phyloP scores from a whole-genome alignment of 2,888 invertebrate genomes.

The Dastarcus helophoroides region DNA sequence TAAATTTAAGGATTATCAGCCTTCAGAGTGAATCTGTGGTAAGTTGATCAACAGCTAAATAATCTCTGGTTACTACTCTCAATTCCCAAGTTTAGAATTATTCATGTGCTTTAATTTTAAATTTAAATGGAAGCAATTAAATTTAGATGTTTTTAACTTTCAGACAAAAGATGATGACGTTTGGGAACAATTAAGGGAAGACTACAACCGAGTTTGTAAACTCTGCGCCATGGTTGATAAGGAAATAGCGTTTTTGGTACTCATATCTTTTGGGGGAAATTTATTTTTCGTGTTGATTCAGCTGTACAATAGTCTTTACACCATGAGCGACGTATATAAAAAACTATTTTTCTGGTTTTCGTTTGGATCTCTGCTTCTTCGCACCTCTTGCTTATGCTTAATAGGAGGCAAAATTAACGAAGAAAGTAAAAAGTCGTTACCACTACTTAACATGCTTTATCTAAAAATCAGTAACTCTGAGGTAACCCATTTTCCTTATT shows the following conservation, averaged over 20 bases:
- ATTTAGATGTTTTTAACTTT: too few species aligned
- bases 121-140: too few species aligned
- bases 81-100: too few species aligned
- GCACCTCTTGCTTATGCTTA: conserved; percentile 35
- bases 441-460: too few species aligned
- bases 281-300: conserved; percentile 12
- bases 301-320: conserved; percentile 27
- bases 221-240: conserved; percentile 7
- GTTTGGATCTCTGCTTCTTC: conserved; percentile 8
- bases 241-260: conserved; percentile 8
- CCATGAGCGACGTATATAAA: conserved; percentile 10
- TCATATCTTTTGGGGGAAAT: conserved; percentile 11
- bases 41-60: too few species aligned
- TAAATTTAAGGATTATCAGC: too few species aligned
- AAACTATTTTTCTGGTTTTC: conserved; percentile 11
- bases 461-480: too few species aligned
- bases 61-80: too few species aligned
- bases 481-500: too few species aligned
- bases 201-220: conserved; percentile 10
- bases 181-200: conserved; percentile 11
- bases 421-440: conserved; percentile 42
- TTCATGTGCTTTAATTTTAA: too few species aligned
- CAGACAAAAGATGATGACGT: conserved; percentile 7
- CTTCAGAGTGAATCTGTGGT: too few species aligned
- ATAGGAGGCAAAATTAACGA: conserved; percentile 45